Percentiles rank a stretch among this genome's conserved stretches.
phyloP scores from a whole-genome alignment of 2,888 invertebrate species.

The Scaptomyza cyrtandrae region DNA sequence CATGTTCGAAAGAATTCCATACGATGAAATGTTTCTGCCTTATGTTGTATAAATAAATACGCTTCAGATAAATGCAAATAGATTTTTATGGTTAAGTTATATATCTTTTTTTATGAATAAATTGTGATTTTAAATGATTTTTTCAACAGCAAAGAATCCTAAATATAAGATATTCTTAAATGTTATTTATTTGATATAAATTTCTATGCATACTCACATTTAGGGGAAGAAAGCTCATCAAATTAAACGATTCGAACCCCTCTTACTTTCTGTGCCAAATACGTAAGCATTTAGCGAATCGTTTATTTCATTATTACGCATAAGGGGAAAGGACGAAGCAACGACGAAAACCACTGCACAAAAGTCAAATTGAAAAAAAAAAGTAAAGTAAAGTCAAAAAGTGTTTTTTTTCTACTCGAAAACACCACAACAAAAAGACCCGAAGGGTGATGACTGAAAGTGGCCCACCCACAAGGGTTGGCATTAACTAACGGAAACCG shows the following conservation, averaged over 20 bases:
- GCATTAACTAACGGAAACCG: conserved; percentile 68
- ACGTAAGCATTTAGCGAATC: conserved; percentile 82
- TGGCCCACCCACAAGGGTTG: conserved; percentile 53
- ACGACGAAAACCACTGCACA: conserved; percentile 34
- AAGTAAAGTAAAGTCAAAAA: conserved; percentile 66
- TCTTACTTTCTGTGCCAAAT: conserved; percentile 50
- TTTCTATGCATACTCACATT: not conserved
- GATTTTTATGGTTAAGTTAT: no score
- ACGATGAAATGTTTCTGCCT: conserved; percentile 63
- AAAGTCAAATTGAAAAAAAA: conserved; percentile 76
- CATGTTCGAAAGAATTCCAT: conserved; percentile 45
- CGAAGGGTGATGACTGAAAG: conserved; percentile 52
- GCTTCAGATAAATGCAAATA: not conserved
- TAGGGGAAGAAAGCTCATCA: conserved; percentile 58
- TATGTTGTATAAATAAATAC: conserved; percentile 3
- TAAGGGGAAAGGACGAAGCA: conserved; percentile 15
- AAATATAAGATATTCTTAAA: not conserved
- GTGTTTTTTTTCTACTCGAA: conserved; percentile 29
- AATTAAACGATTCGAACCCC: conserved; percentile 61
- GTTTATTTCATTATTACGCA: conserved; percentile 83
- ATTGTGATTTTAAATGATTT: not conserved
- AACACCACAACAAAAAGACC: conserved; percentile 31
- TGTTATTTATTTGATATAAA: not conserved
- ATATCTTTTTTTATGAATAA: no score
- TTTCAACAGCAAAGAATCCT: not conserved